Percentiles rank a stretch among this genome's conserved stretches.
phyloP scores from a whole-genome alignment of 2,888 invertebrate genomes.

The Linnaemya vulpina region DNA sequence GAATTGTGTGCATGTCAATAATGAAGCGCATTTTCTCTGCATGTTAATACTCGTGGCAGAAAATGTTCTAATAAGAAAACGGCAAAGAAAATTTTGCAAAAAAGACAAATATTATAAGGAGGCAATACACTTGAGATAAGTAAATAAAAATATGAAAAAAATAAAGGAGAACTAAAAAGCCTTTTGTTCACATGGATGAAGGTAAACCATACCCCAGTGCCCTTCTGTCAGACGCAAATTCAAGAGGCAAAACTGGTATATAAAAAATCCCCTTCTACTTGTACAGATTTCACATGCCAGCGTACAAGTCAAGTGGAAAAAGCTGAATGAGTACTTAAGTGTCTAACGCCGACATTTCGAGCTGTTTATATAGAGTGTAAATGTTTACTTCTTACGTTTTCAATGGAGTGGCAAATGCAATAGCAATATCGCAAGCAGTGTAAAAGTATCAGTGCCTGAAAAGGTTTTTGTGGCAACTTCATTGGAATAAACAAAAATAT shows the following conservation, averaged over 20 bases:
- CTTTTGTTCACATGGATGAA: conserved; percentile 5
- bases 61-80: neutral
- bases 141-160: conserved; percentile 13
- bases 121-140: conserved; percentile 39
- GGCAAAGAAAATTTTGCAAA: neutral
- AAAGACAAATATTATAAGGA: conserved; percentile 32
- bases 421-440: conserved; percentile 25
- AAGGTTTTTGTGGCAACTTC: conserved; percentile 32
- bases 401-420: conserved; percentile 16
- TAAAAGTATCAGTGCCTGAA: neutral
- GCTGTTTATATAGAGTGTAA: conserved; percentile 38
- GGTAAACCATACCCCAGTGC: conserved; percentile 9
- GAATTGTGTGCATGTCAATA: neutral
- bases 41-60: neutral
- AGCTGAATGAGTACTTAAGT: conserved; percentile 25
- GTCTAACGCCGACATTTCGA: conserved; percentile 45
- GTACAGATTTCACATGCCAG: neutral
- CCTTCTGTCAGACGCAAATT: conserved; percentile 1
- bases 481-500: conserved; percentile 9
- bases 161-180: neutral
- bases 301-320: conserved; percentile 37
- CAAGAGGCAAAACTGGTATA: neutral
- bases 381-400: conserved; percentile 45
- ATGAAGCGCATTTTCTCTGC: neutral
- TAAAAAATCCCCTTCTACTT: neutral